phyloP scores from a whole-genome alignment of 1,140 invertebrate genomes.

The Macrobrachium nipponense region DNA sequence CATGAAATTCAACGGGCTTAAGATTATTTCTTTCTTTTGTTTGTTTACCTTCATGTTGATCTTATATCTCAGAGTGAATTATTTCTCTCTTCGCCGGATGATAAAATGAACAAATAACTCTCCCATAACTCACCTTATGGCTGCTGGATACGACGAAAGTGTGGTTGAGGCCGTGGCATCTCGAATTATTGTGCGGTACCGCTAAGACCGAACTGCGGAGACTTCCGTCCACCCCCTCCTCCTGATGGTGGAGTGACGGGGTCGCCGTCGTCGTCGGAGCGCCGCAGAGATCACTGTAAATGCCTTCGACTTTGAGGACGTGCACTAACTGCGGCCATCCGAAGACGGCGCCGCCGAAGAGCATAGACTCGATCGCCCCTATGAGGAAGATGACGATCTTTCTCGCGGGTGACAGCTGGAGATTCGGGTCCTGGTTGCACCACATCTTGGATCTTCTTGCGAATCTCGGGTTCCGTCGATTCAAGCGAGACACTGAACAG shows the following conservation, averaged over 20 bases:
- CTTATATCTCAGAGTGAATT: too few relatives aligned
- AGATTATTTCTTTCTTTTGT: too few relatives aligned
- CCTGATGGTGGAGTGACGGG: not conserved
- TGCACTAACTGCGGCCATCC: slow-evolving; percentile 62
- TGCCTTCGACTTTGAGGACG: slow-evolving; percentile 59
- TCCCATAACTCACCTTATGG: slow-evolving; percentile 16
- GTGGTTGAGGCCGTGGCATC: slow-evolving; percentile 27
- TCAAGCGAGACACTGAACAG: not conserved
- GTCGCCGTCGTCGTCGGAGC: not conserved
- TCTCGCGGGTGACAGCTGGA: slow-evolving; percentile 37
- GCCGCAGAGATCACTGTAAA: slow-evolving; percentile 54
- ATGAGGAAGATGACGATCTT: slow-evolving; percentile 53
- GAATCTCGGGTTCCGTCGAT: too few relatives aligned
- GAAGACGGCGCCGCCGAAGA: slow-evolving; percentile 61
- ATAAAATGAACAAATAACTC: not conserved
- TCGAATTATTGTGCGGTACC: slow-evolving; percentile 26
- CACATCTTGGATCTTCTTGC: slow-evolving; percentile 11
- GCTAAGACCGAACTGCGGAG: not conserved
- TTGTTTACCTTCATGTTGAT: too few relatives aligned
- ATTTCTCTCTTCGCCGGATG: too few relatives aligned
- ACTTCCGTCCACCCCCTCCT: not conserved
- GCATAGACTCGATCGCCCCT: slow-evolving; percentile 50
- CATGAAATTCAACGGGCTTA: too few relatives aligned
- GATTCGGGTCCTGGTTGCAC: slow-evolving; percentile 43
- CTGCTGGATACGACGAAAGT: slow-evolving; percentile 34